phyloP scores from a whole-genome alignment of 1,140 invertebrate species.

The Amyelois transitella region DNA sequence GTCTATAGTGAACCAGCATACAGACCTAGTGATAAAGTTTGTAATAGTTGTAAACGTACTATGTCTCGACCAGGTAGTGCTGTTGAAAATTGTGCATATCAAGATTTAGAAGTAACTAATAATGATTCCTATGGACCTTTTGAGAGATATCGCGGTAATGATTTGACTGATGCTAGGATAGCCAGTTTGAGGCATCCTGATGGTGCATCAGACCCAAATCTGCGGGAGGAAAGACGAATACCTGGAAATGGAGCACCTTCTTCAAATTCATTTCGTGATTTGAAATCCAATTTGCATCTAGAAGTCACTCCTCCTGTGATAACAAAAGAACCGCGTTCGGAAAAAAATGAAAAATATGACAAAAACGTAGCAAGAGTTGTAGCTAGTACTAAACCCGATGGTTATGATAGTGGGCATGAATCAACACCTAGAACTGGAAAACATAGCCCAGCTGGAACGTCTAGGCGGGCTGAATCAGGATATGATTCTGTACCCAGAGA shows the following conservation, averaged over 20 bases:
- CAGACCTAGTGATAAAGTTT: conserved; percentile 83
- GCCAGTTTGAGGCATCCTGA: conserved; percentile 89
- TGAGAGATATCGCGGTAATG: conserved; percentile 56
- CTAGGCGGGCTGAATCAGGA: conserved; percentile 86
- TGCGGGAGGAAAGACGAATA: conserved; percentile 81
- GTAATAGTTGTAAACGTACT: conserved; percentile 83
- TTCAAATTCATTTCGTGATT: conserved; percentile 74
- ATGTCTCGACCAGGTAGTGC: conserved; percentile 83
- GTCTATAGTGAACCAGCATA: conserved; percentile 90
- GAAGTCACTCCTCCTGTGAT: conserved; percentile 71
- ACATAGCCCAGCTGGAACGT: conserved; percentile 82
- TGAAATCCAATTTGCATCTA: conserved; percentile 76
- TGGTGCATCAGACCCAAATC: conserved; percentile 92
- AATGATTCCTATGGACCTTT: conserved; percentile 66
- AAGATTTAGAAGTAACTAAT: conserved; percentile 67
- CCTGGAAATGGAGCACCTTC: conserved; percentile 82
- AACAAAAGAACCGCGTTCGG: conserved; percentile 62
- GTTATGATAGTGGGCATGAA: conserved; percentile 88
- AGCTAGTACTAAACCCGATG: conserved; percentile 76
- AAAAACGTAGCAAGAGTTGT: conserved; percentile 58
- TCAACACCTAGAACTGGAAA: conserved; percentile 85
- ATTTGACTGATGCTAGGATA: conserved; percentile 77
- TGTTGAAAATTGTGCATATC: conserved; percentile 60
- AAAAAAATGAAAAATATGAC: conserved; percentile 59
- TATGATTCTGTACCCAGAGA: conserved; percentile 92